A percentile compares a stretch with the other conserved stretches of the same genome.
Evolutionary conservation across 2,888 invertebrate species (phyloP).

Genomic region (Halictus quadricinctus): DNA sequence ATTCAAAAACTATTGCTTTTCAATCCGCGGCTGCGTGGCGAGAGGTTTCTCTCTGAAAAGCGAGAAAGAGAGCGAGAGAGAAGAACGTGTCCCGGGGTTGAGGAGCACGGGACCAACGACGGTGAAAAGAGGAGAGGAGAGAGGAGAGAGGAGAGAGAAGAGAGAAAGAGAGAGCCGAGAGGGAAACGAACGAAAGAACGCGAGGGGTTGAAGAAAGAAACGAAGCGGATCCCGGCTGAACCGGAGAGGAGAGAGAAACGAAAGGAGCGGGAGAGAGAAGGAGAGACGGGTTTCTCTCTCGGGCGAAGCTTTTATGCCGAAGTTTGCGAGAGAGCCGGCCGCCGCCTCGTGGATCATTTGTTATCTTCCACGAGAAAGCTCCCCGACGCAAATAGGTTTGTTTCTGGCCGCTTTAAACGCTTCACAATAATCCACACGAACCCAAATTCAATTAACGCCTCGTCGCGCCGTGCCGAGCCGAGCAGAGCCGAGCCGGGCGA

Average conservation of each 20-base stretch:
- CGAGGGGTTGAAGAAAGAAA: slow-evolving; percentile 58
- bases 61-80: slow-evolving; percentile 1
- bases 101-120: not conserved
- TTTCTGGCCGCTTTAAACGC: slow-evolving; percentile 77
- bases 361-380: slow-evolving; percentile 77
- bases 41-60: slow-evolving; percentile 49
- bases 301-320: slow-evolving; percentile 71
- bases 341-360: slow-evolving; percentile 70
- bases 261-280: slow-evolving; percentile 3
- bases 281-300: slow-evolving; percentile 54
- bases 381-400: slow-evolving; percentile 78
- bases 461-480: slow-evolving; percentile 34
- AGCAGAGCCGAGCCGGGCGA: slow-evolving; percentile 3
- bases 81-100: slow-evolving; percentile 41
- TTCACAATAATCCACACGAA: slow-evolving; percentile 76
- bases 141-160: not conserved
- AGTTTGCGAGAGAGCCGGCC: slow-evolving; percentile 70
- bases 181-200: slow-evolving; percentile 45
- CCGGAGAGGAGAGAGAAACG: not conserved
- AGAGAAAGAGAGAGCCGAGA: not conserved
- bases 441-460: slow-evolving; percentile 78
- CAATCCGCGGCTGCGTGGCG: slow-evolving; percentile 71
- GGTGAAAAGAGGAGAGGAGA: slow-evolving; percentile 14
- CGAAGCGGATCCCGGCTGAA: slow-evolving; percentile 32
- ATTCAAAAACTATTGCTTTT: slow-evolving; percentile 78